Conservation (phyloP, 2,113 vertebrate species). For the Cephalopterus ornatus region DNA sequence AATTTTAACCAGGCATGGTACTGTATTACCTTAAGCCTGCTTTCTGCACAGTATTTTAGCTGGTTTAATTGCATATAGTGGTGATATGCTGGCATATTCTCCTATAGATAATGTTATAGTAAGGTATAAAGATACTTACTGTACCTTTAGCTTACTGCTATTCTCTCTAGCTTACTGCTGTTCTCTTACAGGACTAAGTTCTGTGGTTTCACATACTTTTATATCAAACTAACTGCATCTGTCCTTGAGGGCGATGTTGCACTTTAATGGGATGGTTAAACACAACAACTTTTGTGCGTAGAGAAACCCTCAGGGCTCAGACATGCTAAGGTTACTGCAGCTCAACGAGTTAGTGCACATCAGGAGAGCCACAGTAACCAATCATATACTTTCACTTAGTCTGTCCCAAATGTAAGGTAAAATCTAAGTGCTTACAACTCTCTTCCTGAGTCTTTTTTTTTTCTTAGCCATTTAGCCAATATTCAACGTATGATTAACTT, state of each 20-base stretch:
- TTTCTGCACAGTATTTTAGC: neutral
- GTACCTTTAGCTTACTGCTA: neutral
- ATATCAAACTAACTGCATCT: neutral
- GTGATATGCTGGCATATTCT: neutral
- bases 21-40: neutral
- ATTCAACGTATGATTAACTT: neutral
- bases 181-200: neutral
- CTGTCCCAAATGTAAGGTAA: neutral
- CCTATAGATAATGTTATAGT: neutral
- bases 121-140: neutral
- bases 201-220: neutral
- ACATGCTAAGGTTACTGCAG: neutral
- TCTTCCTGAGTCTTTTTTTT: neutral
- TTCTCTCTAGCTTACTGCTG: neutral
- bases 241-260: neutral
- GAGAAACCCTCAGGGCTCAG: conserved; percentile 18
- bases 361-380: neutral
- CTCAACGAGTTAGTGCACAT: conserved; percentile 25
- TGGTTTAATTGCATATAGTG: neutral
- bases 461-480: neutral
- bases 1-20: neutral
- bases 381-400: neutral
- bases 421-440: neutral
- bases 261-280: conserved; percentile 5
- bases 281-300: neutral